These are phyloP conservation scores for Dinothrombium tinctorium DNA, from an alignment of 1,140 invertebrate genomes.

Conservation along the genomic window DNA sequence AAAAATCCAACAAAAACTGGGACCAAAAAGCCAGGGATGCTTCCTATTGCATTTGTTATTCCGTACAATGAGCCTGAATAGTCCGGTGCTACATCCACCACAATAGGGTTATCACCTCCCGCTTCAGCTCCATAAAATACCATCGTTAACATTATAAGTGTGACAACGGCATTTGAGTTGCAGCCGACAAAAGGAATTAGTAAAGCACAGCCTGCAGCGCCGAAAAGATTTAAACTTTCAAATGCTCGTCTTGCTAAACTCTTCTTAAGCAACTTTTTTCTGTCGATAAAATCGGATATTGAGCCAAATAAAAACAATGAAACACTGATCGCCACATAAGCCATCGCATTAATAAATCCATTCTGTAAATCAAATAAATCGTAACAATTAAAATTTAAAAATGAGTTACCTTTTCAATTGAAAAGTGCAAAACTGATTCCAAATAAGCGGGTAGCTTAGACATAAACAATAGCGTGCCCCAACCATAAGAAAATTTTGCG, in stretches of 20 bases:
- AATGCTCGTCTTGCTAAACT: constrained; percentile 15
- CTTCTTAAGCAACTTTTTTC: constrained; percentile 4
- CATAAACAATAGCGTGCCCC: constrained; percentile 79
- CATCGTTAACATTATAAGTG: constrained; percentile 12
- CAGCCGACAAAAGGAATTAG: constrained; percentile 13
- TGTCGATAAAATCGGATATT: constrained; percentile 13
- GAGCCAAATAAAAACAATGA: constrained; percentile 13
- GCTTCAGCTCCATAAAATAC: constrained; percentile 13
- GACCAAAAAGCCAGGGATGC: constrained; percentile 20
- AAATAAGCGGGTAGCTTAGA: constrained; percentile 44
- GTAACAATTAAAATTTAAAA: too few species aligned
- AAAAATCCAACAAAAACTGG: constrained; percentile 28
- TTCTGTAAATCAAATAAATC: too few species aligned
- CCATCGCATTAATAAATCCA: constrained; percentile 16
- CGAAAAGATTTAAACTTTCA: constrained; percentile 14
- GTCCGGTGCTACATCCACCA: constrained; percentile 46
- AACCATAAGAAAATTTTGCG: constrained; percentile 69
- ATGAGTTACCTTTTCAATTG: constrained; percentile 23
- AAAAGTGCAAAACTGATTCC: constrained; percentile 40
- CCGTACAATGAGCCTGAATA: constrained; percentile 46
- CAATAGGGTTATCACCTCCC: constrained; percentile 16
- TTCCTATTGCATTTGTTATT: constrained; percentile 32
- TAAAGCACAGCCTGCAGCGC: constrained; percentile 11
- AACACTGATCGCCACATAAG: constrained; percentile 15
- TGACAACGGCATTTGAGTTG: constrained; percentile 9